A percentile compares a stretch with the other conserved stretches of the same genome.
Evolutionary conservation across 2,888 invertebrate species (phyloP).

Genomic region (Eupithecia abbreviata): DNA sequence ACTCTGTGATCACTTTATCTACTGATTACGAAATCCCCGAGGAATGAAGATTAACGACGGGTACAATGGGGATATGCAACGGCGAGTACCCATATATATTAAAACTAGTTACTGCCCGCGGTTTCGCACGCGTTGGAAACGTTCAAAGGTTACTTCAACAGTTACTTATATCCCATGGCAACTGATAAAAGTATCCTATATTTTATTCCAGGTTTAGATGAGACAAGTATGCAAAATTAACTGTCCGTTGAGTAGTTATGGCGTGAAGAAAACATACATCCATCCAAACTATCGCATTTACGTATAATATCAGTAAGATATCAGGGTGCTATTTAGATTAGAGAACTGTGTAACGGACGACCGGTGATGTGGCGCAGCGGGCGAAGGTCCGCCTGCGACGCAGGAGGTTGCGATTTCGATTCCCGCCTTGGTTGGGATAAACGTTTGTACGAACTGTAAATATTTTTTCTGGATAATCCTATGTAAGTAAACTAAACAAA

Average conservation of each 20-base stretch:
- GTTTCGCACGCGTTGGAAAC: not conserved
- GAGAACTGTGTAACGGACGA: not conserved
- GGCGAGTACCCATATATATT: constrained; percentile 7
- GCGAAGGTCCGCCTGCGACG: too few species aligned
- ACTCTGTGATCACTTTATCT: constrained; percentile 35
- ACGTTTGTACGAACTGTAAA: too few species aligned
- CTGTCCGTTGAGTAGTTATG: not conserved
- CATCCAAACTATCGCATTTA: not conserved
- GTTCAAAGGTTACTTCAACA: not conserved
- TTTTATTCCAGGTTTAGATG: not conserved
- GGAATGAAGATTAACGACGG: constrained; percentile 40
- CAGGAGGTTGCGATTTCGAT: too few species aligned
- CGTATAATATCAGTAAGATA: not conserved
- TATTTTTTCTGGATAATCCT: too few species aligned
- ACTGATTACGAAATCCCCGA: constrained; percentile 40
- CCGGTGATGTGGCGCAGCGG: too few species aligned
- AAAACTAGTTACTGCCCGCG: not conserved
- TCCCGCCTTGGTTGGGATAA: too few species aligned
- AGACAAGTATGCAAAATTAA: not conserved
- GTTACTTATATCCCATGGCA: not conserved
- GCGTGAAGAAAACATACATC: not conserved
- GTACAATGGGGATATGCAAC: constrained; percentile 31
- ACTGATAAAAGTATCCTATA: not conserved
- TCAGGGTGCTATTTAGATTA: not conserved
- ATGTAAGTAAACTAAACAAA: too few species aligned